Base-by-base conservation (phyloP, 1,140 invertebrate genomes). In the Drosophila auraria region DNA sequence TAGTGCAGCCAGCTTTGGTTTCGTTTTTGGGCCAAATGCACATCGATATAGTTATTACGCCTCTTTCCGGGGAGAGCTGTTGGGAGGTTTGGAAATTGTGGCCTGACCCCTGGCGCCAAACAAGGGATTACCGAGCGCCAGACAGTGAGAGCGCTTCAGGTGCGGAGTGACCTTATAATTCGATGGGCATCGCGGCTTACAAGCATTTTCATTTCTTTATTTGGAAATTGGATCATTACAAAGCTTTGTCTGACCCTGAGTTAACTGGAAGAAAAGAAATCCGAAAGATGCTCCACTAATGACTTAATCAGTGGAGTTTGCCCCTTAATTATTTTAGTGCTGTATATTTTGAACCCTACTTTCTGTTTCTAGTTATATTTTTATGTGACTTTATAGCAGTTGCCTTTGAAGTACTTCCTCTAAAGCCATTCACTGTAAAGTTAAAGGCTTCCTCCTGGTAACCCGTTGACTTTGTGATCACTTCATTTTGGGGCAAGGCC, bases 11-110 rank as follows among this genome's bases (percentile, higher is more conserved):
- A 68, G 45, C 44, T 49, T 47, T 38, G 30, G 45, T 25, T 47
- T 23, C 5, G 36, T 25, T 23, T 15, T 20, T 9, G 8, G 25
- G 58, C 36, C 66, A 73, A 59, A 60, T 61, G 68, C 69, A 73
- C 68, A 73, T 73, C 69, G 71, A 74, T 73, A 73, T 73, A 53
- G 71, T 60, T 74, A 73, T 74, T 73, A 61, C 36, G 40, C 38
- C 68, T 50, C 53, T 69, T 23, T 53, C 51, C 30, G 1, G 9
- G 12, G n/a, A 42, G 36, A 1, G 4, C 12, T 14, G 9, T 36
- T 3, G 56, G 23, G 30, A 3, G 33, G 51, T 27, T 17, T 20
- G 27, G 38, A 44, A 25, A 17, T 20, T 40, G 53, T 38, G 53
- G n/a, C 51, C 38, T 2, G 50, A 53, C 47, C 49, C 30, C 23